Evolutionary conservation across 2,797 vertebrate genomes (phyloP).

Genomic region (Sparus aurata): DNA sequence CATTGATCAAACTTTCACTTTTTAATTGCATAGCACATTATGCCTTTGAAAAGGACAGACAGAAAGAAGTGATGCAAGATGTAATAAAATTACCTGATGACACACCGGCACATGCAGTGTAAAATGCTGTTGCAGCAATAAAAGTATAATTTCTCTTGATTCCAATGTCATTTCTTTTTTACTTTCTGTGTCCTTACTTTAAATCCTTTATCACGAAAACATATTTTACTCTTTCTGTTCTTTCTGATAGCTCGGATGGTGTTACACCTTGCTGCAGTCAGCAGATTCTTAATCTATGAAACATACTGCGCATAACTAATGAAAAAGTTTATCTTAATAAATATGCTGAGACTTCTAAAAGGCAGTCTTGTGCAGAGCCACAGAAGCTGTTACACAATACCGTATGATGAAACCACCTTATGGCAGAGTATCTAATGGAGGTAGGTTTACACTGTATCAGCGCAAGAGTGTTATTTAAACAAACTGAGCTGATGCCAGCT

Average conservation of each 20-base stretch:
- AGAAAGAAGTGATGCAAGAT: background rate
- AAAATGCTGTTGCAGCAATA: background rate
- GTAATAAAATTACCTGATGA: background rate
- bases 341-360: constrained; percentile 33
- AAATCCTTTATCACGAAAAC: constrained; percentile 1
- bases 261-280: constrained; percentile 45
- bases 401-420: constrained; percentile 60
- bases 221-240: constrained; percentile 1
- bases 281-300: constrained; percentile 47
- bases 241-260: background rate
- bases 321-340: constrained; percentile 40
- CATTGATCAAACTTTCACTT: background rate
- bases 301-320: constrained; percentile 42
- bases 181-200: background rate
- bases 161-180: background rate
- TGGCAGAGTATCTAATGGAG: constrained; percentile 58
- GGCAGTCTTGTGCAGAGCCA: constrained; percentile 5
- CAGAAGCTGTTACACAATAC: constrained; percentile 52
- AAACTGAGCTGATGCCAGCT: constrained; percentile 74
- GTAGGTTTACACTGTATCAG: constrained; percentile 59
- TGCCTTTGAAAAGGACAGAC: background rate
- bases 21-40: background rate
- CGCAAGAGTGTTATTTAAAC: constrained; percentile 71
- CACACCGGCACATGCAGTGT: background rate
- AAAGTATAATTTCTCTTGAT: background rate